These are phyloP conservation scores for Microplitis manilae DNA, from an alignment of 2,888 invertebrate genomes.

Conservation along the genomic window DNA sequence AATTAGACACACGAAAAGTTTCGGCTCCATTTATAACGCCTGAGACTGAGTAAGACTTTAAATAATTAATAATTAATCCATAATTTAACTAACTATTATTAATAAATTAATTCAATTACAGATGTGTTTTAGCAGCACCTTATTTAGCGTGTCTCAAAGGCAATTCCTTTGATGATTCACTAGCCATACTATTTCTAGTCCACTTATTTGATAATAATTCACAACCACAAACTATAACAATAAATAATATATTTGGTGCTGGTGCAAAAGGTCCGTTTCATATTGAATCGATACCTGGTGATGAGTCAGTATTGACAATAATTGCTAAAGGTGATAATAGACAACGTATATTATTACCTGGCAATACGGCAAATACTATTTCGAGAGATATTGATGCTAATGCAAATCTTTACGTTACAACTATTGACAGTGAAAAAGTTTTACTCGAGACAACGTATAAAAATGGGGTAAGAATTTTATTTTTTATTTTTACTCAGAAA, in stretches of 20 bases:
- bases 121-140: constrained; percentile 78
- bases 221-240: constrained; percentile 61
- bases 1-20: constrained; percentile 62
- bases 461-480: constrained; percentile 66
- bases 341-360: constrained; percentile 70
- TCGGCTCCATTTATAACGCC: constrained; percentile 64
- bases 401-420: constrained; percentile 66
- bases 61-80: neutral
- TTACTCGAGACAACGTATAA: constrained; percentile 69
- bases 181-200: constrained; percentile 76
- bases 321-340: constrained; percentile 61
- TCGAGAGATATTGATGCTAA: constrained; percentile 68
- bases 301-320: constrained; percentile 62
- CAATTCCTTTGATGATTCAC: constrained; percentile 62
- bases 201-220: constrained; percentile 73
- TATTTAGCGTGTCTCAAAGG: constrained; percentile 79
- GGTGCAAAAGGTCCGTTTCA: constrained; percentile 64
- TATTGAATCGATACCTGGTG: constrained; percentile 63
- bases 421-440: constrained; percentile 66
- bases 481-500: too few species aligned
- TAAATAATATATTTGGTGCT: constrained; percentile 66
- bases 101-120: constrained; percentile 57
- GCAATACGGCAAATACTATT: constrained; percentile 65
- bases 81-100: neutral
- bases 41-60: constrained; percentile 64